Percentiles rank a stretch among this genome's conserved stretches.
These are phyloP conservation scores for Alouatta palliata DNA, from an alignment of 2,113 vertebrate species.

Conservation along the genomic window DNA sequence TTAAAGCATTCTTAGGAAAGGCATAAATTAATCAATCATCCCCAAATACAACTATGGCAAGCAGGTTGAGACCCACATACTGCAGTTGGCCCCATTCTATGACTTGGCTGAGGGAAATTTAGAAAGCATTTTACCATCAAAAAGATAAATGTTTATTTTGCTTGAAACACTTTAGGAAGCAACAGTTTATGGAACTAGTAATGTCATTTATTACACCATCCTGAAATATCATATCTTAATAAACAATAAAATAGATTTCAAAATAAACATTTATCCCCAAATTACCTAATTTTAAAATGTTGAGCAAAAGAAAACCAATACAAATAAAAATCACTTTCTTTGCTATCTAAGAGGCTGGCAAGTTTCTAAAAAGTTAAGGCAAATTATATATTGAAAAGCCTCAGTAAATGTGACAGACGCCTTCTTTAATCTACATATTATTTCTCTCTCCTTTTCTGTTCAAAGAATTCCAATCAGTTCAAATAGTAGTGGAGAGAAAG, in stretches of 20 bases:
- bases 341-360: neutral
- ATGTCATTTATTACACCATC: neutral
- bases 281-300: conserved; percentile 18
- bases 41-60: neutral
- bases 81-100: neutral
- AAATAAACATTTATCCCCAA: neutral
- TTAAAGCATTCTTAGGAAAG: neutral
- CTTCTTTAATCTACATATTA: neutral
- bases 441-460: neutral
- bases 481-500: neutral
- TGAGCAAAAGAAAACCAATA: neutral
- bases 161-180: neutral
- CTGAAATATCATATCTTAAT: conserved; percentile 10
- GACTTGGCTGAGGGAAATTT: neutral
- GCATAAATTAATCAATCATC: neutral
- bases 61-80: neutral
- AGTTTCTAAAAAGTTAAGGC: neutral
- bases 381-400: neutral
- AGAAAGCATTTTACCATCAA: neutral
- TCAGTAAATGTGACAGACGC: neutral
- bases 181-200: neutral
- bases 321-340: neutral
- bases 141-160: neutral
- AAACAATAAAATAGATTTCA: neutral
- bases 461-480: neutral